A percentile compares a stretch with the other conserved stretches of the same genome.
These are phyloP conservation scores for Scopus umbretta DNA, from an alignment of 2,113 vertebrate genomes.

Conservation along the genomic window DNA sequence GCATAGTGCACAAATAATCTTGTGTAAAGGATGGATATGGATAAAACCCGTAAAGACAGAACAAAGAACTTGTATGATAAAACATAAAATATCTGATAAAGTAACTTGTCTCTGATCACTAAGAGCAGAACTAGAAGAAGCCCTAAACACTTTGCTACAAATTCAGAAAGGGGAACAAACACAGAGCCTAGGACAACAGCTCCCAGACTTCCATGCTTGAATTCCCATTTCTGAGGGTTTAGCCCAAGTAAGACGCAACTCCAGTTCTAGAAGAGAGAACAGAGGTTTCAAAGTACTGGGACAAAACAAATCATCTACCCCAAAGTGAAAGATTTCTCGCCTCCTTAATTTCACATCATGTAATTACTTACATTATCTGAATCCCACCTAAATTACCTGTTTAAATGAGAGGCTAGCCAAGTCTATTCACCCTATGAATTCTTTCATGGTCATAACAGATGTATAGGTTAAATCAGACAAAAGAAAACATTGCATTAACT, in stretches of 20 bases:
- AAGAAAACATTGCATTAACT: not conserved
- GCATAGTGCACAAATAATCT: not conserved
- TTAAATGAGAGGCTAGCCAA: not conserved
- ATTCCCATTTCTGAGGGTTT: not conserved
- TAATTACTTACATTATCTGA: not conserved
- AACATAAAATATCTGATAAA: not conserved
- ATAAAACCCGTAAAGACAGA: not conserved
- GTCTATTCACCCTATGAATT: not conserved
- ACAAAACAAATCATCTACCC: not conserved
- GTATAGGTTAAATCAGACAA: not conserved
- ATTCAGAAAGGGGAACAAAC: not conserved
- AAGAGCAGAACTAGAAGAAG: not conserved
- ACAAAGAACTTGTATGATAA: not conserved
- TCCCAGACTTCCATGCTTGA: not conserved
- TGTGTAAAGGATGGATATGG: not conserved
- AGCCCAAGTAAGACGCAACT: not conserved
- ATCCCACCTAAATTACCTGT: not conserved
- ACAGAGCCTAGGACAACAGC: not conserved
- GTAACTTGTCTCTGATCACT: not conserved
- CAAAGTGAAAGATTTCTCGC: not conserved
- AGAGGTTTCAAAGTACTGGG: not conserved
- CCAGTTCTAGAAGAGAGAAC: not conserved
- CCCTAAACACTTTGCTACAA: not conserved
- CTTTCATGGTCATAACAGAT: not conserved
- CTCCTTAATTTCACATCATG: not conserved